Base-by-base conservation (phyloP, 2,888 invertebrate genomes). In the Coenonympha glycerion region DNA sequence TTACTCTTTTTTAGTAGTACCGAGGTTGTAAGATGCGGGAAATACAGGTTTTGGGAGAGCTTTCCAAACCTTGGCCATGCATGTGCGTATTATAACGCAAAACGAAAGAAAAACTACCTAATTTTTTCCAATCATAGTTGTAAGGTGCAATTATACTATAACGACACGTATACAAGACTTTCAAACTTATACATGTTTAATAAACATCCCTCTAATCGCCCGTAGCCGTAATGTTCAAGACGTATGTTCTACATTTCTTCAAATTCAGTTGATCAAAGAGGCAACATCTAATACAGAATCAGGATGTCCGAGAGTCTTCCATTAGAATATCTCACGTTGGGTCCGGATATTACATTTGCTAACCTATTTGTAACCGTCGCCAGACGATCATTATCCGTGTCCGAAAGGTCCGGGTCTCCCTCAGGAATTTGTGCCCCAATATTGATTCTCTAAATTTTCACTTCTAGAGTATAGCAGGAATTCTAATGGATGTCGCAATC, bases 271-370 rank as follows among this genome's bases (percentile, higher is more conserved):
- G 45, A 45, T 45, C 34, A 45, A 57, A 72, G 64, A 66, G 67
- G 62, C 68, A 68, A 69, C 66, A 64, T 66, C 68, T 64, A 15
- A 21, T 37, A 42, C 46, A 41, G 47, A 50, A 50, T 50, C 55
- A 56, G 55, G 55, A 56, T 53, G 55, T 56, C 55, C 55, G 55
- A 53, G 52, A 52, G 52, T 55, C 56, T 59, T 56, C 70, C 65
- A 79, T 83, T 82, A 78, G 81, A 81, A 81, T 80, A 76, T 76
- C 76, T 75, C 76, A 62, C 63, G 60, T 58, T 60, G 69, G 66
- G 71, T 66, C 74, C 71, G 75, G 81, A 86, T 86, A 86, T 87
- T 87, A 82, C 83, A 85, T 86, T 85, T 77, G 83, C 81, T 82
- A 77, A 78, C 75, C 81, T 83, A 87, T 86, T 87, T 87, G 86